These are phyloP conservation scores for Leuciscus idus DNA, from an alignment of 2,113 vertebrate genomes.

Conservation along the genomic window DNA sequence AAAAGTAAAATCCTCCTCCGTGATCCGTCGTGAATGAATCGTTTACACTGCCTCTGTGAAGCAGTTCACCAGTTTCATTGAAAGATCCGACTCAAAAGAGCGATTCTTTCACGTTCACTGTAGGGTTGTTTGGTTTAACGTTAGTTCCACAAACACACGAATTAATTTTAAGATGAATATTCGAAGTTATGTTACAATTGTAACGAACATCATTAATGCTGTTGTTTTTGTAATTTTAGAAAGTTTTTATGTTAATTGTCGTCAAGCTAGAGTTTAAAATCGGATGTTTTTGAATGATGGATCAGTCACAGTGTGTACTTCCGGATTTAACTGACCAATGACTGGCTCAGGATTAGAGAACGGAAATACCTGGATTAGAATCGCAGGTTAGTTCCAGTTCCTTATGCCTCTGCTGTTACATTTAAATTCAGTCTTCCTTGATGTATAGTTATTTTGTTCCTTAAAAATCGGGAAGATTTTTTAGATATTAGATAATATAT, in stretches of 20 bases:
- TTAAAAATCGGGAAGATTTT: background rate
- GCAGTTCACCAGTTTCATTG: background rate
- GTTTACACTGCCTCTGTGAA: background rate
- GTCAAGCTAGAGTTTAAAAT: background rate
- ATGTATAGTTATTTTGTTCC: background rate
- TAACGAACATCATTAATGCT: background rate
- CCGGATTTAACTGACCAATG: constrained; percentile 18
- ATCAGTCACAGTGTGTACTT: background rate
- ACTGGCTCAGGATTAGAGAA: background rate
- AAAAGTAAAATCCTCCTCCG: background rate
- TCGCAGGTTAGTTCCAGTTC: background rate
- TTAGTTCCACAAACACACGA: no score
- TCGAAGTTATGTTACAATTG: background rate
- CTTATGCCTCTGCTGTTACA: background rate
- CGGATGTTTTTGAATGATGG: constrained; percentile 6
- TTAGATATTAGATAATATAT: background rate
- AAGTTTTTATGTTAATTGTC: background rate
- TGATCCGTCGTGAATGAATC: background rate
- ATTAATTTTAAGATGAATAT: background rate
- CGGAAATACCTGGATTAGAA: background rate
- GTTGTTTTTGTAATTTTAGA: background rate
- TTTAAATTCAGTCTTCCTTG: background rate
- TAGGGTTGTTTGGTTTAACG: background rate
- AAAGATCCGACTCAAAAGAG: constrained; percentile 4
- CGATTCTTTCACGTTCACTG: background rate